phyloP scores from a whole-genome alignment of 2,797 vertebrate species.

The Lagocephalus sceleratus region DNA sequence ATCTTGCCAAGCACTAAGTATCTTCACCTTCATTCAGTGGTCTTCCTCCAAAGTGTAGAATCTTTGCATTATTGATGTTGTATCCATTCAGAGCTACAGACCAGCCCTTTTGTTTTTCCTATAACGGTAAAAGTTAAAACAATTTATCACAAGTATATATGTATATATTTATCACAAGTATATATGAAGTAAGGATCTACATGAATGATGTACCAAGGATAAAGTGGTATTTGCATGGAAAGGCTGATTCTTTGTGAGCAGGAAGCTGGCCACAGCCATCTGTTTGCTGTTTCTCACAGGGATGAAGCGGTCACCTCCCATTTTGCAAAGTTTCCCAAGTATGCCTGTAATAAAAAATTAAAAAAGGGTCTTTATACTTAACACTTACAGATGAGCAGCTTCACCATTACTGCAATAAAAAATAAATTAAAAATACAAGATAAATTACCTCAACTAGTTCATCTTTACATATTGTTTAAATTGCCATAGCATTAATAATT shows the following conservation, averaged over 20 bases:
- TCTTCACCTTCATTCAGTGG: constrained; percentile 89
- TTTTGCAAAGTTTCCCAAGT: constrained; percentile 88
- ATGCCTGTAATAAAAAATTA: constrained; percentile 74
- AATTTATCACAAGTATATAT: too few relatives aligned
- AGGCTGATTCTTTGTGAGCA: constrained; percentile 86
- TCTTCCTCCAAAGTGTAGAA: constrained; percentile 90
- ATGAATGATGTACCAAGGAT: constrained; percentile 26
- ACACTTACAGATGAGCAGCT: too few relatives aligned
- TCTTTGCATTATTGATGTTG: constrained; percentile 92
- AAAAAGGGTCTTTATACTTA: too few relatives aligned
- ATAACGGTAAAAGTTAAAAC: not conserved
- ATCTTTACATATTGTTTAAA: too few relatives aligned
- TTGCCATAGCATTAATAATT: too few relatives aligned
- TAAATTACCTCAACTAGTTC: too few relatives aligned
- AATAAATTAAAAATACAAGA: too few relatives aligned
- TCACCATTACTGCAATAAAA: too few relatives aligned
- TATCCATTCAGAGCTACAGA: constrained; percentile 90
- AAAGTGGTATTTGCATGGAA: constrained; percentile 56
- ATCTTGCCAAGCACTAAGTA: not conserved
- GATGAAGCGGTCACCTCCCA: constrained; percentile 90
- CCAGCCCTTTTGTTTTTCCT: constrained; percentile 91
- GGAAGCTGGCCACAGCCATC: constrained; percentile 93
- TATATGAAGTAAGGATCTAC: not conserved
- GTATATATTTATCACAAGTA: too few relatives aligned
- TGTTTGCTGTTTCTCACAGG: constrained; percentile 87